These are phyloP conservation scores for Rhinopithecus roxellana DNA, from an alignment of 2,113 vertebrate species.

Conservation along the genomic window DNA sequence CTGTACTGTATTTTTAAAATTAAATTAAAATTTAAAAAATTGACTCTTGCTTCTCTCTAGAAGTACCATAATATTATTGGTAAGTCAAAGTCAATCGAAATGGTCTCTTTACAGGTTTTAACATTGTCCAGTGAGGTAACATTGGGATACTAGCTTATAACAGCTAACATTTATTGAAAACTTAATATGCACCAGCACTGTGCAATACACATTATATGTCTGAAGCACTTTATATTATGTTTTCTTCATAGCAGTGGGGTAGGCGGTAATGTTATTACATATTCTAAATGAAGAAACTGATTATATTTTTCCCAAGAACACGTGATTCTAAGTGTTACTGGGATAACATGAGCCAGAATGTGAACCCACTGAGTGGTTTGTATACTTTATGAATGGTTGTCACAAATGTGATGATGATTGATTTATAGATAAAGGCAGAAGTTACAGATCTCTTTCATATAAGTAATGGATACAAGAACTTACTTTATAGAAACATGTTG, in stretches of 20 bases:
- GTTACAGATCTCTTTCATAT: background rate
- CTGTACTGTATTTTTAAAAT: background rate
- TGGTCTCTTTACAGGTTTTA: background rate
- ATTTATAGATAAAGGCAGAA: background rate
- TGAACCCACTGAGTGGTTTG: background rate
- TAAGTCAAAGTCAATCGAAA: background rate
- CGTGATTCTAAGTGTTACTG: background rate
- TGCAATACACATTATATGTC: background rate
- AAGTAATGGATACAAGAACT: background rate
- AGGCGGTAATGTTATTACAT: background rate
- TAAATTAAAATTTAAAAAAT: too few relatives aligned
- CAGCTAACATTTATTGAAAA: background rate
- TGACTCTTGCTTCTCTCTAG: too few relatives aligned
- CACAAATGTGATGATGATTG: background rate
- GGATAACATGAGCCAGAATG: background rate
- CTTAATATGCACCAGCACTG: background rate
- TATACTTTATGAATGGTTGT: background rate
- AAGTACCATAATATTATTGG: background rate
- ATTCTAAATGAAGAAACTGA: background rate
- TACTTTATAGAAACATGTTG: background rate
- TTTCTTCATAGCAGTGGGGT: background rate
- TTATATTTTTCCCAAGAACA: background rate
- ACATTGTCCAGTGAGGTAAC: background rate
- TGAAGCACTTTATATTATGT: background rate
- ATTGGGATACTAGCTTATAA: background rate